These are phyloP conservation scores for Lymantria dispar DNA, from an alignment of 2,888 invertebrate genomes.

Conservation along the genomic window DNA sequence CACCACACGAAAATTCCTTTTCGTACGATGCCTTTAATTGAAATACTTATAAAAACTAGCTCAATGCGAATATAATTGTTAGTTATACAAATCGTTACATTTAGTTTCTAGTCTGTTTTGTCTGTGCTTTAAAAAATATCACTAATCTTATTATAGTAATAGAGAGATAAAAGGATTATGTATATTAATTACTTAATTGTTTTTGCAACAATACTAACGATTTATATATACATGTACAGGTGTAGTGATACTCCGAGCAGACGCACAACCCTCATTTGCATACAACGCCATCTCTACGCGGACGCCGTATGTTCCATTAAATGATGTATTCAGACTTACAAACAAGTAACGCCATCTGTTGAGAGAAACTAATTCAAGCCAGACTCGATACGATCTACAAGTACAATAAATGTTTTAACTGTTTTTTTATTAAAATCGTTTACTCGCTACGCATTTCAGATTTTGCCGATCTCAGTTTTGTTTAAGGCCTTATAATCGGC, in stretches of 20 bases:
- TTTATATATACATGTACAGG: conserved; percentile 60
- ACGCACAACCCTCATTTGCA: conserved; percentile 84
- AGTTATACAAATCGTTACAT: too few species aligned
- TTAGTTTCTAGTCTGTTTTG: too few species aligned
- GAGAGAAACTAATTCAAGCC: conserved; percentile 29
- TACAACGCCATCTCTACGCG: conserved; percentile 73
- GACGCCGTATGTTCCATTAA: conserved; percentile 74
- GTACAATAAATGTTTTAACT: conserved; percentile 47
- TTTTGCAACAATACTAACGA: too few species aligned
- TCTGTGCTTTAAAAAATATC: too few species aligned
- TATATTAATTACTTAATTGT: too few species aligned
- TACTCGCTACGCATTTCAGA: conserved; percentile 17
- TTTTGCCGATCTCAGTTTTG: not conserved
- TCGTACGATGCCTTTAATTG: too few species aligned
- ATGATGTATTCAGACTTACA: conserved; percentile 71
- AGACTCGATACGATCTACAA: conserved; percentile 45
- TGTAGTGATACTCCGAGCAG: conserved; percentile 91
- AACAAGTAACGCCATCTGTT: conserved; percentile 54
- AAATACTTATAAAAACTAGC: too few species aligned
- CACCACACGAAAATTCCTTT: too few species aligned
- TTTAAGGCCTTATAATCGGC: not conserved
- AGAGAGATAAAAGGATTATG: too few species aligned
- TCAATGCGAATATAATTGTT: too few species aligned
- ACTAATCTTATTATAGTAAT: too few species aligned
- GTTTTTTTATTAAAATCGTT: conserved; percentile 13